These are phyloP conservation scores for Drosophila aldrichi DNA, from an alignment of 2,888 invertebrate genomes.

Conservation along the genomic window DNA sequence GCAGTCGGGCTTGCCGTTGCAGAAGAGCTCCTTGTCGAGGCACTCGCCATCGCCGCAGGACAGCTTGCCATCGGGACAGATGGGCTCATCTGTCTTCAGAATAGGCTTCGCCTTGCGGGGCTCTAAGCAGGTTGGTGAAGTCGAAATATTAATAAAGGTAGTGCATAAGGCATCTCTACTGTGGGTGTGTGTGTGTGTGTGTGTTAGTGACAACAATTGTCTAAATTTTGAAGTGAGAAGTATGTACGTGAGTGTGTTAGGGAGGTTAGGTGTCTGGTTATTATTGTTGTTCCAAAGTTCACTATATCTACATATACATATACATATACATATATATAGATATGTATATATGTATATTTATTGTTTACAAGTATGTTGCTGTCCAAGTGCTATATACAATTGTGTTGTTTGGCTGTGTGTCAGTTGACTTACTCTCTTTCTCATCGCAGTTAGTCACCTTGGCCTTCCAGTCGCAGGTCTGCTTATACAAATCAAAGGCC, in stretches of 20 bases:
- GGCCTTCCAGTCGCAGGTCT: constrained; percentile 99
- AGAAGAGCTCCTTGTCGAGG: constrained; percentile 95
- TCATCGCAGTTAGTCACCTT: constrained; percentile 98
- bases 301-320: constrained; percentile 47
- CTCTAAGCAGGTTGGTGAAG: constrained; percentile 87
- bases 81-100: constrained; percentile 96
- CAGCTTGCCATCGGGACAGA: constrained; percentile 95
- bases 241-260: constrained; percentile 48
- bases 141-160: constrained; percentile 8
- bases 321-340: not conserved
- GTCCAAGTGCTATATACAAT: constrained; percentile 59
- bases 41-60: constrained; percentile 97
- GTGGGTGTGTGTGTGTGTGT: not conserved
- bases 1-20: constrained; percentile 96
- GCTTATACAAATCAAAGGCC: constrained; percentile 98
- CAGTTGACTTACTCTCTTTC: constrained; percentile 95
- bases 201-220: constrained; percentile 71
- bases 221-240: constrained; percentile 76
- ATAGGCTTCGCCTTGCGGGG: constrained; percentile 95
- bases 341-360: not conserved
- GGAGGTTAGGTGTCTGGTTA: constrained; percentile 35
- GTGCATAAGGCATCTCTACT: not conserved
- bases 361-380: constrained; percentile 34
- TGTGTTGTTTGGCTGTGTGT: constrained; percentile 44
- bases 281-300: constrained; percentile 42